Percentiles rank a stretch among this genome's conserved stretches.
phyloP scores from a whole-genome alignment of 2,888 invertebrate genomes.

The Rotaria magnacalcarata region DNA sequence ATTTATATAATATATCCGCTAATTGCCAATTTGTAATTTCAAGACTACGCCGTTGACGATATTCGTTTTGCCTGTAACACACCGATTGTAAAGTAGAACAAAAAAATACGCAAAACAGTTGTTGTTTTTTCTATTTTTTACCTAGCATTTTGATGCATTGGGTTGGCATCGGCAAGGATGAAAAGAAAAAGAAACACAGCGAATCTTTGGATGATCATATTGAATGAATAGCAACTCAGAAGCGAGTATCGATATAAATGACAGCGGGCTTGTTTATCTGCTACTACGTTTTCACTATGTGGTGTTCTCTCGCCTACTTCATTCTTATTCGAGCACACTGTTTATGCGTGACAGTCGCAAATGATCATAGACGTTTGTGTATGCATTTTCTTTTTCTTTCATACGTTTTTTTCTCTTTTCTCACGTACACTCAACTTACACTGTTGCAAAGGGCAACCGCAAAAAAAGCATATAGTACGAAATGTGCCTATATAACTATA shows the following conservation, averaged over 20 bases:
- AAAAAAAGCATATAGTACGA: background rate
- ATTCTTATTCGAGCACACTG: background rate
- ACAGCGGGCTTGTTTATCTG: background rate
- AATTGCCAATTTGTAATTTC: background rate
- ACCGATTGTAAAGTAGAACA: background rate
- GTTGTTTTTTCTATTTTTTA: background rate
- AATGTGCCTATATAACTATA: background rate
- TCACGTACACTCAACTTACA: background rate
- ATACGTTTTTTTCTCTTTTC: background rate
- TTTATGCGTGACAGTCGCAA: background rate
- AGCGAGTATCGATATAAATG: background rate
- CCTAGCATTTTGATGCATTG: background rate
- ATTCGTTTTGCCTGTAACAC: background rate
- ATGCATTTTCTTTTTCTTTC: background rate
- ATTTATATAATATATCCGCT: background rate
- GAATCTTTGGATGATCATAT: background rate
- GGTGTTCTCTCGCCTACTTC: background rate
- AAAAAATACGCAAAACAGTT: background rate
- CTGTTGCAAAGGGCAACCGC: background rate
- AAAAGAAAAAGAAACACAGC: background rate
- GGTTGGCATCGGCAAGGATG: background rate
- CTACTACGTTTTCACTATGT: background rate
- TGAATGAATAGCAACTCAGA: background rate
- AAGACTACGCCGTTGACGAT: background rate
- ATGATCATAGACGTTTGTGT: background rate